These are phyloP conservation scores for Chrysolina oricalcia DNA, from an alignment of 2,888 invertebrate genomes.

Conservation along the genomic window DNA sequence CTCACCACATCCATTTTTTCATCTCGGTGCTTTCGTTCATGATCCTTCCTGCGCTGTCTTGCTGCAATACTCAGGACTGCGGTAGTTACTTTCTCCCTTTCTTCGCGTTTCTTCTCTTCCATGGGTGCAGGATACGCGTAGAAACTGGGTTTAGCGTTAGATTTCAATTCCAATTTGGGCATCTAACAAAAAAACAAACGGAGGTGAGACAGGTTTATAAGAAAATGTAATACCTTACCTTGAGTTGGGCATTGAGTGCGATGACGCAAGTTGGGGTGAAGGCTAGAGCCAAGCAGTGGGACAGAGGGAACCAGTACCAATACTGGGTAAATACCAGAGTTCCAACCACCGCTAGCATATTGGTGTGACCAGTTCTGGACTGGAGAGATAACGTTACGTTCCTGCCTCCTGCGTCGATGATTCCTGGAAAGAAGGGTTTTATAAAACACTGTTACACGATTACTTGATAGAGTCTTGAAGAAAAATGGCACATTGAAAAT, in stretches of 20 bases:
- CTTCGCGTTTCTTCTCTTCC: slow-evolving; percentile 98
- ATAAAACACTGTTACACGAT: no score
- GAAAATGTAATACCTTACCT: slow-evolving; percentile 68
- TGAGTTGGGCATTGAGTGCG: slow-evolving; percentile 92
- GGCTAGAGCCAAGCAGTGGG: slow-evolving; percentile 95
- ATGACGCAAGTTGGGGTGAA: slow-evolving; percentile 98
- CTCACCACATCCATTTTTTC: slow-evolving; percentile 92
- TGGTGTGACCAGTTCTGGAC: slow-evolving; percentile 97
- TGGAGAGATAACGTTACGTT: slow-evolving; percentile 97
- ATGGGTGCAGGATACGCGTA: slow-evolving; percentile 98
- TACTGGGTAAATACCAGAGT: slow-evolving; percentile 98
- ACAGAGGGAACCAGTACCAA: slow-evolving; percentile 99
- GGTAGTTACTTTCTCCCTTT: slow-evolving; percentile 97
- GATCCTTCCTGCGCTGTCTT: slow-evolving; percentile 89
- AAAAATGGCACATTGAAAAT: no score
- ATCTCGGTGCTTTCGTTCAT: slow-evolving; percentile 75
- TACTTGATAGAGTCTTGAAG: no score
- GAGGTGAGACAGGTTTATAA: background rate
- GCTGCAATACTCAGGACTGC: slow-evolving; percentile 98
- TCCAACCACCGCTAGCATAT: slow-evolving; percentile 97
- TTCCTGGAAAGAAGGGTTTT: slow-evolving; percentile 69
- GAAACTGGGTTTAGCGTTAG: slow-evolving; percentile 93
- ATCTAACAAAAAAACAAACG: slow-evolving; percentile 73
- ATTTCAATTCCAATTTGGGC: slow-evolving; percentile 94
- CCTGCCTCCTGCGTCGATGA: slow-evolving; percentile 91